Conservation (phyloP, 2,113 vertebrate species). For the Perccottus glenii region DNA sequence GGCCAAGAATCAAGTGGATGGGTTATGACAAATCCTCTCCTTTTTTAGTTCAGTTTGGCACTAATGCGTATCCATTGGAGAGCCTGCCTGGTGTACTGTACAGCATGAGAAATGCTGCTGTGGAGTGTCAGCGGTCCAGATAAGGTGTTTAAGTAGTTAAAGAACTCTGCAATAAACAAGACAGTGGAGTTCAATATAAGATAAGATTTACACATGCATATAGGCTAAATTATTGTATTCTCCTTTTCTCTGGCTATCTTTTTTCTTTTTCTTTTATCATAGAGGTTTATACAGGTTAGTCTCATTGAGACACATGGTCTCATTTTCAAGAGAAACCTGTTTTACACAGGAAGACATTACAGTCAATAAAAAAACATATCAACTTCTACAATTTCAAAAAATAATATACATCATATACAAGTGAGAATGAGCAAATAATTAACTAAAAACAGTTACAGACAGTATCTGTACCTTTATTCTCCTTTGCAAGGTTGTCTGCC, state of each 20-base stretch:
- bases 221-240: too few relatives aligned
- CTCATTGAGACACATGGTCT: too few relatives aligned
- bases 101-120: slow-evolving; percentile 94
- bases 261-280: too few relatives aligned
- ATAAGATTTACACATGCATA: too few relatives aligned
- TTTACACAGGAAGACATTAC: too few relatives aligned
- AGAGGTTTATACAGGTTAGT: too few relatives aligned
- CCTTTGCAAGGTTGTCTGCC: slow-evolving; percentile 95
- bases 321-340: too few relatives aligned
- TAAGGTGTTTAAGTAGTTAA: slow-evolving; percentile 94
- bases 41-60: slow-evolving; percentile 84
- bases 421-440: background rate
- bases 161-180: slow-evolving; percentile 87
- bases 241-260: too few relatives aligned
- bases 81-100: slow-evolving; percentile 96
- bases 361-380: too few relatives aligned
- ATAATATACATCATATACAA: background rate
- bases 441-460: background rate
- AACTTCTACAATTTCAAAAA: too few relatives aligned
- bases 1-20: slow-evolving; percentile 12
- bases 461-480: slow-evolving; percentile 87
- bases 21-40: slow-evolving; percentile 22
- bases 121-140: slow-evolving; percentile 95
- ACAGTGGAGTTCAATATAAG: too few relatives aligned
- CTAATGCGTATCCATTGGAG: slow-evolving; percentile 96